A percentile compares a stretch with the other conserved stretches of the same genome.
phyloP scores from a whole-genome alignment of 2,113 vertebrate genomes.

The Numenius arquata region DNA sequence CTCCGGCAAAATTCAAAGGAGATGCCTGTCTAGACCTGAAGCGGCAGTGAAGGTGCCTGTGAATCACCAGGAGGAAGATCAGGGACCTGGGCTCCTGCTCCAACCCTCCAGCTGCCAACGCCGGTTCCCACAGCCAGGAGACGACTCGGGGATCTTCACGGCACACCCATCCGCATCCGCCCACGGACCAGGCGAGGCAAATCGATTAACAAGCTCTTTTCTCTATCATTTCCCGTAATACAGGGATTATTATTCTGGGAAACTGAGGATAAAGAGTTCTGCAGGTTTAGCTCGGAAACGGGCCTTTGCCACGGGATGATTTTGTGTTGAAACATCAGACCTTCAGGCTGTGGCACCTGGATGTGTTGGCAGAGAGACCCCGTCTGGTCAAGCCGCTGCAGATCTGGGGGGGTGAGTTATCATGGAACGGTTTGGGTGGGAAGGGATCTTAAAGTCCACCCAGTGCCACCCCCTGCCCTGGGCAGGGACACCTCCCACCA shows the following conservation, averaged over 20 bases:
- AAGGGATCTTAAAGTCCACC: neutral
- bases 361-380: too few relatives aligned
- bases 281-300: accelerated
- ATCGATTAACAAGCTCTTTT: neutral
- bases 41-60: neutral
- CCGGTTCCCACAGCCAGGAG: neutral
- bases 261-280: neutral
- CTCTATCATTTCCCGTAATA: neutral
- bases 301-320: neutral
- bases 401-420: neutral
- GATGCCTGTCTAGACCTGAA: neutral
- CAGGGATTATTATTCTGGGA: neutral
- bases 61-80: neutral
- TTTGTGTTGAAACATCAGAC: neutral
- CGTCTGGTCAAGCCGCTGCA: neutral
- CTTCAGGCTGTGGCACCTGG: neutral
- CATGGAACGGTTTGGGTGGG: neutral
- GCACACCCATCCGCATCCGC: neutral
- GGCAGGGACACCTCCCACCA: neutral
- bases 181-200: neutral
- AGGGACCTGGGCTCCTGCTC: neutral
- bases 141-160: neutral
- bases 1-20: neutral
- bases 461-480: neutral
- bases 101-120: neutral